Evolutionary conservation across 2,888 invertebrate genomes (phyloP), one percentile per base, ranked within the genome.

Genomic region (Poecilobothrus nobilitatus): DNA sequence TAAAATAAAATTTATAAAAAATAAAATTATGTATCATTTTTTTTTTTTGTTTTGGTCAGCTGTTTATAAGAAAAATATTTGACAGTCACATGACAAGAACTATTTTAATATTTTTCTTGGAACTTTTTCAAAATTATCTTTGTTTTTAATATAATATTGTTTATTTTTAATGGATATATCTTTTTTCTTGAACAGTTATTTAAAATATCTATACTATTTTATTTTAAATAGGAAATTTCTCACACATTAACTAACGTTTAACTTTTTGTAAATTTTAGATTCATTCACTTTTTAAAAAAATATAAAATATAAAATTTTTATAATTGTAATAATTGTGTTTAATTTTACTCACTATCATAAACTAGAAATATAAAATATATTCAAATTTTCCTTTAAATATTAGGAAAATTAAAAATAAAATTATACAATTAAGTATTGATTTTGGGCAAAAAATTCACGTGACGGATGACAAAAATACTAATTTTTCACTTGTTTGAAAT

Each of bases 31-130:
- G n/a, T n/a, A n/a, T n/a, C n/a, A n/a, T n/a, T n/a, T n/a, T 5
- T 5, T 27, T n/a, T 53, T 53, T 5, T 53, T 53, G 53, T 53
- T 53, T 53, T 53, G 53, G 53, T 53, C 53, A 53, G 53, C 53
- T 53, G 53, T 53, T 53, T 53, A 53, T 53, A 8, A 53, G 18
- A 53, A 53, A 53, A 18, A 18, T 18, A 2, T 53, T 53, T 53
- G 53, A 53, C 53, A 53, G 53, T 53, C 53, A 53, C 53, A 53
- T 53, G 53, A 53, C 53, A 53, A 53, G 37, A 53, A 53, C 18
- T 18, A 53, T 53, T 53, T 53, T 53, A 53, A 53, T 41, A 41
- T 53, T 53, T 53, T 53, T 53, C 53, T 53, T 37, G 37, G 37
- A 37, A 8, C 12, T 37, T 37, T 37, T 53, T n/a, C 53, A 53